Evolutionary conservation across 2,888 invertebrate species (phyloP).

Genomic region (Pseudococcus jackbeardsleyi): DNA sequence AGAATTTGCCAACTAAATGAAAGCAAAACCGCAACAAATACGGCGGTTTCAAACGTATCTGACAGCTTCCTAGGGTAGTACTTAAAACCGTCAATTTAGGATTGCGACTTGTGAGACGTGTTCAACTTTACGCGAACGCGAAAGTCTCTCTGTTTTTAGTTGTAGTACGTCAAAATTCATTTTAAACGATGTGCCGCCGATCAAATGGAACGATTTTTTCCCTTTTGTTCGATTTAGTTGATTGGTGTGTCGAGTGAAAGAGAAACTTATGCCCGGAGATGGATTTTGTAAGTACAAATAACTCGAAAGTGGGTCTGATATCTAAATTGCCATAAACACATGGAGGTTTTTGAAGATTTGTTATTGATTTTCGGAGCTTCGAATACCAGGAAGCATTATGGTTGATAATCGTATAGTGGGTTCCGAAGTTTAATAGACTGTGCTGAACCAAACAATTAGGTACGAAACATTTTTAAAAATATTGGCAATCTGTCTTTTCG

Average conservation of each 20-base stretch:
- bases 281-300: no score
- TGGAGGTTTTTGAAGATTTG: no score
- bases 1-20: slow-evolving; percentile 14
- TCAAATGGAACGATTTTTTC: not conserved
- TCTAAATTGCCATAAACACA: no score
- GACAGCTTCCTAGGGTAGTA: not conserved
- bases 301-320: no score
- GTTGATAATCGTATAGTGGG: no score
- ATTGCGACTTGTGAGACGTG: not conserved
- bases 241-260: not conserved
- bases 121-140: not conserved
- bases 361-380: no score
- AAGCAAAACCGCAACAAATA: slow-evolving; percentile 40
- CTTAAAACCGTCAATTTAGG: slow-evolving; percentile 32
- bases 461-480: no score
- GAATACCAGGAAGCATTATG: no score
- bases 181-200: not conserved
- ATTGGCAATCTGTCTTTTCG: no score
- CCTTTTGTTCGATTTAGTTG: not conserved
- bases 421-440: no score
- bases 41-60: slow-evolving; percentile 1
- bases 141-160: not conserved
- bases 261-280: no score
- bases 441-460: no score
- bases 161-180: not conserved